Evolutionary conservation across 2,888 invertebrate species (phyloP), one percentile per base, ranked within the genome.

Genomic region (Pycnomerus fuliginosus): DNA sequence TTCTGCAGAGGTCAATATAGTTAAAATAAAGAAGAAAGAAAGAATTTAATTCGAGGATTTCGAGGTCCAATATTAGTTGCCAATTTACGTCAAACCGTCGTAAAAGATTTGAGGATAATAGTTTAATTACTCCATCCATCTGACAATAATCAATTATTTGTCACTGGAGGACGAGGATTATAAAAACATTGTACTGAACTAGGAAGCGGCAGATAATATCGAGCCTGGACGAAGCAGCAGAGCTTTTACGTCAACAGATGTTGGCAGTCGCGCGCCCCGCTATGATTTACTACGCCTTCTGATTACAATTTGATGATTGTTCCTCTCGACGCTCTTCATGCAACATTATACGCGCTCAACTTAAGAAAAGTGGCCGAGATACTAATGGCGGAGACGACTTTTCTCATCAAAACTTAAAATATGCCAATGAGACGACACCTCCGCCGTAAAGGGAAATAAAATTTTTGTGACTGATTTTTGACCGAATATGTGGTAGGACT

Each of bases 231-330:
- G 39, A 48, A 50, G 48, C 36, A 39, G 35, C 47, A 43, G 56
- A 50, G 53, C 54, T 55, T 59, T 60, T 61, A n/a, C 58, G 60
- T 61, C 67, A 62, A 66, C 68, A 68, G 64, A 61, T 68, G 68
- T 60, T 62, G 48, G 45, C 46, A 63, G 64, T 64, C 61, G 64
- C 61, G 61, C 60, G 54, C 56, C 53, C 48, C 14, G 33, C 44
- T 29, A 62, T 71, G 71, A 71, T 71, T 71, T 71, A 71, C 65
- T 65, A 64, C 67, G 53, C 58, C 57, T 66, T 66, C 68, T 71
- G 71, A 71, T 71, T 71, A 70, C 71, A 69, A 70, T 71, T 71
- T 71, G 70, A 71, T 71, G 70, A 71, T 71, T 71, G 70, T 70
- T 70, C 67, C 64, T 61, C 64, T 52, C 55, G 55, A 42, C 59